Evolutionary conservation across 1,140 invertebrate species (phyloP).

Genomic region (Oreohelix idahoensis): DNA sequence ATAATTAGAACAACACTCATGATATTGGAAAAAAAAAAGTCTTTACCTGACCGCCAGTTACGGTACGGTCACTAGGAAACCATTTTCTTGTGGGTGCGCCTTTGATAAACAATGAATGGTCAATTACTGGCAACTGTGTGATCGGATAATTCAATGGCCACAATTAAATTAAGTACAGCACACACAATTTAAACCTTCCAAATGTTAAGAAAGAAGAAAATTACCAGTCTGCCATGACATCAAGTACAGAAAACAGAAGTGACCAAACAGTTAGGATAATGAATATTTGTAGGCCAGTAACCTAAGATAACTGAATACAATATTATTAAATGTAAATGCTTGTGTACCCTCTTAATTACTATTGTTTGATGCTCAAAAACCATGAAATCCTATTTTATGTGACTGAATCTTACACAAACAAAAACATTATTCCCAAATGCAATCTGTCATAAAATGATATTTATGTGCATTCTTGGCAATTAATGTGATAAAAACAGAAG

Average conservation of each 20-base stretch:
- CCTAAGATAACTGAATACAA: background rate
- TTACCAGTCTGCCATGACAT: background rate
- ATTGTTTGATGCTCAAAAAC: too few species aligned
- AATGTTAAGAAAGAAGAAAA: background rate
- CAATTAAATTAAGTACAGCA: background rate
- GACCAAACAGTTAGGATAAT: too few species aligned
- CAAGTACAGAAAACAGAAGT: background rate
- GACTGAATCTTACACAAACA: too few species aligned
- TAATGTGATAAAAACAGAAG: too few species aligned
- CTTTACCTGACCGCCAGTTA: conserved; percentile 32
- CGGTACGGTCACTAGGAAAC: conserved; percentile 16
- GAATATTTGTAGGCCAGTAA: too few species aligned
- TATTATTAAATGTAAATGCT: background rate
- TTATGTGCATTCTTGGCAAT: too few species aligned
- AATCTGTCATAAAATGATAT: too few species aligned
- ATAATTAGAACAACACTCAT: background rate
- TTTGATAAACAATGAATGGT: conserved; percentile 18
- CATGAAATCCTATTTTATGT: too few species aligned
- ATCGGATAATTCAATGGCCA: background rate
- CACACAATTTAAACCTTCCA: background rate
- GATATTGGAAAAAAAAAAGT: background rate
- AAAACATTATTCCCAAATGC: too few species aligned
- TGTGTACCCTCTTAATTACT: background rate
- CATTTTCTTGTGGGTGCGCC: conserved; percentile 36
- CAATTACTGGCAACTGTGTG: background rate